Evolutionary conservation across 1,140 invertebrate species (phyloP).

Genomic region (Physella acuta): DNA sequence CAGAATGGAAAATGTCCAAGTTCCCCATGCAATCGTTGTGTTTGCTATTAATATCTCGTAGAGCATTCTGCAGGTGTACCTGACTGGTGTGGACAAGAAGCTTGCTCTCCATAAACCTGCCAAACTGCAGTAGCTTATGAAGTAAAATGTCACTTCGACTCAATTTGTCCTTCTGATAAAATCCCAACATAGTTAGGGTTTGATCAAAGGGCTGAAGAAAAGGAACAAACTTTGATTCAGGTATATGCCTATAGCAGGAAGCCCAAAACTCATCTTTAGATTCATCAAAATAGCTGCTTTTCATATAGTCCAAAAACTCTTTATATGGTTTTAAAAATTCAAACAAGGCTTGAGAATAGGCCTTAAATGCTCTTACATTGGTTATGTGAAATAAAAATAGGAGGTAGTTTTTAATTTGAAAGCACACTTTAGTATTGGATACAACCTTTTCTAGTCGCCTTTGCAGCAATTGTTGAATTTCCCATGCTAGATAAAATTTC

Average conservation of each 20-base stretch:
- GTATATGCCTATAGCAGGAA: constrained; percentile 12
- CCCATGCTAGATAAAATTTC: constrained; percentile 7
- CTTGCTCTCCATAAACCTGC: constrained; percentile 11
- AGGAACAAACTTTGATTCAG: not conserved
- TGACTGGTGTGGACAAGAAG: constrained; percentile 7
- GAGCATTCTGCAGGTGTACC: not conserved
- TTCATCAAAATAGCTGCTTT: constrained; percentile 1
- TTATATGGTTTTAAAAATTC: constrained; percentile 2
- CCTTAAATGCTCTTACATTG: not conserved
- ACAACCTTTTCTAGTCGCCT: not conserved
- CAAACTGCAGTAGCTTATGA: constrained; percentile 13
- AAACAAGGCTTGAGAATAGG: not conserved
- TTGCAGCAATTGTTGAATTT: not conserved
- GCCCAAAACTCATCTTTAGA: constrained; percentile 15
- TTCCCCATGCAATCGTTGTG: constrained; percentile 1
- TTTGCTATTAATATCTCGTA: not conserved
- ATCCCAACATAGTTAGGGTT: not conserved
- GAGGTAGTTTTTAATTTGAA: constrained; percentile 1
- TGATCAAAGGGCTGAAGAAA: not conserved
- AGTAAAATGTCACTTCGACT: constrained; percentile 11
- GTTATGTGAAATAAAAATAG: not conserved
- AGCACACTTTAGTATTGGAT: not conserved
- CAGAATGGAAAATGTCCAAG: constrained; percentile 16
- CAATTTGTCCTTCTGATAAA: not conserved
- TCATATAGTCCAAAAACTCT: constrained; percentile 6